Percentiles rank a stretch among this genome's conserved stretches.
Conservation (phyloP, 37 sponge, comb jelly and placozoan genomes). For the Petrosia ficiformis region DNA sequence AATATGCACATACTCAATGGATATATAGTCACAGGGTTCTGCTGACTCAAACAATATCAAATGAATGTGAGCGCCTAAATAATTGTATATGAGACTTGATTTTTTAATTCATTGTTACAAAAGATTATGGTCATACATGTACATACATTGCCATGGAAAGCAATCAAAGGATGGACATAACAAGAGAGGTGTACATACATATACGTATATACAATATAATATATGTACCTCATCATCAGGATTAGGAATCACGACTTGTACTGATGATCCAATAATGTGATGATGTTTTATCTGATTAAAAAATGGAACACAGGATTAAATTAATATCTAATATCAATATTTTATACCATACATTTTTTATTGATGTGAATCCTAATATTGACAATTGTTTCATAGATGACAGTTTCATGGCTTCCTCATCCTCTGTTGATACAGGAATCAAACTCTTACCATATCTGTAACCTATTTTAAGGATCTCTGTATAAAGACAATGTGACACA, state of each 20-base stretch:
- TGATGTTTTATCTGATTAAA: slow-evolving; percentile 50
- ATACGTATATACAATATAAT: too few relatives aligned
- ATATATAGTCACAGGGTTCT: too few relatives aligned
- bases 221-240: slow-evolving; percentile 56
- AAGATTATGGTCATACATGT: too few relatives aligned
- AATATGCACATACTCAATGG: too few relatives aligned
- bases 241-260: slow-evolving; percentile 65
- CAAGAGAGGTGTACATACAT: too few relatives aligned
- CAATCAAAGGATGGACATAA: too few relatives aligned
- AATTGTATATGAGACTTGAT: too few relatives aligned
- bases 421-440: slow-evolving; percentile 74
- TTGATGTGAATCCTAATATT: slow-evolving; percentile 78
- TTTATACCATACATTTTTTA: slow-evolving; percentile 12
- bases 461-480: slow-evolving; percentile 28
- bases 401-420: slow-evolving; percentile 79
- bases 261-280: slow-evolving; percentile 56
- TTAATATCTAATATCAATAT: neutral
- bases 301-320: neutral
- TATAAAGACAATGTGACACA: neutral
- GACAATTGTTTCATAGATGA: slow-evolving; percentile 50
- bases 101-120: too few relatives aligned
- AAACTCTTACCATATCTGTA: slow-evolving; percentile 89
- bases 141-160: too few relatives aligned
- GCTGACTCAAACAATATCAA: too few relatives aligned
- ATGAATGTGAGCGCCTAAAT: too few relatives aligned